Base-by-base conservation (phyloP, 2,797 vertebrate genomes). In the Rallus crepitans region DNA sequence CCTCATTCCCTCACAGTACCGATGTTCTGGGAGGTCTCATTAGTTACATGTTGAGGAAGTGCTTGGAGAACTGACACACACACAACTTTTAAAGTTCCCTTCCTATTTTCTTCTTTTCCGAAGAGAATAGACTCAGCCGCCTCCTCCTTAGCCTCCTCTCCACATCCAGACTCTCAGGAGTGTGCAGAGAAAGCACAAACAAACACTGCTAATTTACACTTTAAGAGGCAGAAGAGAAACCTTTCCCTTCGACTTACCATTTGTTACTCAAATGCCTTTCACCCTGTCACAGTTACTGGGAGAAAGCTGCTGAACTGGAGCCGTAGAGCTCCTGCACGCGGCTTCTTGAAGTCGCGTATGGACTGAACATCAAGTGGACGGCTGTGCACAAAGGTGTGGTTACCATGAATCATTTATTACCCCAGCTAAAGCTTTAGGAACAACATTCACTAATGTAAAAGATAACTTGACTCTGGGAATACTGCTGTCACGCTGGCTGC, bases 321-420 rank as follows among this genome's bases (percentile, higher is more conserved):
- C 81, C 1, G 59, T 63, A 87, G 81, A 88, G 79, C 95, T 93
- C 75, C 86, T 68, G 71, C 64, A 77, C 61, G 42, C 90, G 71
- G 86, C 81, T 87, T 84, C 93, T 94, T 97, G 97, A 96, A 96
- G 95, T 96, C 10, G 37, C 24, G 16, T 50, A 70, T 96, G 97
- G 93, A 97, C 96, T 95, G 93, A 97, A 96, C 96, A 97, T 96
- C 95, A 95, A 97, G 95, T 94, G 98, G 96, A 95, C 57, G 75
- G 42, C 87, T 88, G 94, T 69, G 94, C 94, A 95, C 95, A 96
- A 95, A 97, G 96, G 97, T 90, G 95, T 97, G 94, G 95, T 96
- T 84, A 89, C 86, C 94, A 97, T 97, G 97, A 98, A 97, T 97
- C 97, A 97, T 97, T 97, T 96, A 97, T 95, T 96, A 96, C 92